Percentiles rank a stretch among this genome's conserved stretches.
phyloP scores from a whole-genome alignment of 2,888 invertebrate species.

The Dendrolimus pini region DNA sequence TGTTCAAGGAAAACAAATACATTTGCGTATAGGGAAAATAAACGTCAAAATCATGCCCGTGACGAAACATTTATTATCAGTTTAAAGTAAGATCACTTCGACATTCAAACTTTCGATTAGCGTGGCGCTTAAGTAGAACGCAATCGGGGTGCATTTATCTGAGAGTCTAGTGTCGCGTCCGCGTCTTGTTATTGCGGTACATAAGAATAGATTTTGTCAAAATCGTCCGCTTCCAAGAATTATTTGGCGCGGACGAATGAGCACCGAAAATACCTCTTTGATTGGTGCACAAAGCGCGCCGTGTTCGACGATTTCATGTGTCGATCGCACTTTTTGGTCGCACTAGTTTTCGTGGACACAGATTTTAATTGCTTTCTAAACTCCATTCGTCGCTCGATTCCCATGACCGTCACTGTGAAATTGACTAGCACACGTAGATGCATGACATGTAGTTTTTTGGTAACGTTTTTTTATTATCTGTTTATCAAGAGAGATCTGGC shows the following conservation, averaged over 20 bases:
- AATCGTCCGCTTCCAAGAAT: constrained; percentile 37
- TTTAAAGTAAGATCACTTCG: neutral
- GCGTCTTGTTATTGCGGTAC: constrained; percentile 22
- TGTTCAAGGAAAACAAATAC: constrained; percentile 23
- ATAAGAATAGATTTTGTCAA: constrained; percentile 29
- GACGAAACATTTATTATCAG: constrained; percentile 1
- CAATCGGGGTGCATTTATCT: constrained; percentile 22
- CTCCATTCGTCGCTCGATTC: constrained; percentile 69
- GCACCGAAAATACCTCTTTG: constrained; percentile 14
- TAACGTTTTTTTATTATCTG: constrained; percentile 48
- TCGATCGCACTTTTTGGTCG: constrained; percentile 55
- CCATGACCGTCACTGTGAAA: constrained; percentile 72
- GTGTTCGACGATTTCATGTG: constrained; percentile 51
- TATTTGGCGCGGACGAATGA: constrained; percentile 24
- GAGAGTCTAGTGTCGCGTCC: constrained; percentile 16
- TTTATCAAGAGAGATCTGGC: constrained; percentile 70
- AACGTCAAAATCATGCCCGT: neutral
- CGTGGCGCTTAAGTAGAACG: constrained; percentile 3
- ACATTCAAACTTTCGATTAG: neutral
- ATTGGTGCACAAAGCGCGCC: constrained; percentile 36
- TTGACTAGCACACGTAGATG: constrained; percentile 74
- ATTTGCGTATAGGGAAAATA: constrained; percentile 6
- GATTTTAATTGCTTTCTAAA: constrained; percentile 74
- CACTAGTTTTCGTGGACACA: constrained; percentile 47
- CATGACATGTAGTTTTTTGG: constrained; percentile 75